Evolutionary conservation across 1,140 invertebrate genomes (phyloP), one percentile per base, ranked within the genome.

Genomic region (Pararge aegeria): DNA sequence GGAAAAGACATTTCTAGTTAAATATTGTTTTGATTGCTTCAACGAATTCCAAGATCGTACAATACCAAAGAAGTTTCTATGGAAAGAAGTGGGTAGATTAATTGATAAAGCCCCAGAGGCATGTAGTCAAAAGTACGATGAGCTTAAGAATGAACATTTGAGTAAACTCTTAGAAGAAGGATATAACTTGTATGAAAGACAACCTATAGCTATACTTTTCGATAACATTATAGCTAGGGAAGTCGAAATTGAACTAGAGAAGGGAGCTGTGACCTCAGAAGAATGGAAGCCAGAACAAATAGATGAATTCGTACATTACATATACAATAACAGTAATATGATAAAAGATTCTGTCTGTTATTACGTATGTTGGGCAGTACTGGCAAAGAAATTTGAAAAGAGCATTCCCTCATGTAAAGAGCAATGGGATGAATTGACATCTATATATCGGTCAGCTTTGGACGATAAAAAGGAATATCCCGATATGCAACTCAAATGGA

Each of bases 401-500:
- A 67, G 52, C 38, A 34, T 83, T 0, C 21, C 46, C 0, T 67
- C 64, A 46, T 85, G 83, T 64, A 74, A 53, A 16, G 73, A 68
- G 18, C 75, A 85, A 38, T 89, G 84, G 84, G 66, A 80, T 5
- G 76, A 78, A 12, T 60, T 89, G 0, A 70, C 70, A 0, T 20
- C 40, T 7, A 48, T 89, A 4, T 89, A 89, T 51, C 79, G 75
- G 54, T 70, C 55, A 29, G 81, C 85, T 27, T 69, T 89, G 27
- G 65, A 81, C 44, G 83, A 89, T 54, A 89, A 89, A 52, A 86
- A 83, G 59, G 86, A 89, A 50, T 70, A 89, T 68, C 72, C 84
- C 4, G 83, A 87, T 48, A 77, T 85, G 75, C 76, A 80, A 57
- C 83, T 89, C 18, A 77, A 85, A 68, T 87, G 87, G 87, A 67